A percentile compares a stretch with the other conserved stretches of the same genome.
phyloP scores from a whole-genome alignment of 2,113 vertebrate genomes.

The human (Homo sapiens) region GRCh38 chr18:53330501-53331000 shows the following conservation, averaged over 20 bases:
- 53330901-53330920: background rate
- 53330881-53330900: background rate
- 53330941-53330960: background rate
- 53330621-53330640: background rate
- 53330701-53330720: background rate
- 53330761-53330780: background rate
- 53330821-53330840: background rate
- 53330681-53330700: accelerated
- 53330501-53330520: background rate
- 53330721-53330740: background rate
- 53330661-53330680: background rate
- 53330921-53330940: background rate
- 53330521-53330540: background rate
- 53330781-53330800: background rate
- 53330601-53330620: background rate
- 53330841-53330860: background rate
- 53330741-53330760: background rate
- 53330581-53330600: background rate
- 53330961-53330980: background rate
- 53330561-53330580: background rate
- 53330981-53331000: background rate
- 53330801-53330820: background rate
- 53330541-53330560: background rate
- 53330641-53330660: background rate
- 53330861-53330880: background rate